A percentile compares a stretch with the other conserved stretches of the same genome.
These are phyloP conservation scores for Diachrysia chrysitis DNA, from an alignment of 2,888 invertebrate genomes.

Conservation along the genomic window DNA sequence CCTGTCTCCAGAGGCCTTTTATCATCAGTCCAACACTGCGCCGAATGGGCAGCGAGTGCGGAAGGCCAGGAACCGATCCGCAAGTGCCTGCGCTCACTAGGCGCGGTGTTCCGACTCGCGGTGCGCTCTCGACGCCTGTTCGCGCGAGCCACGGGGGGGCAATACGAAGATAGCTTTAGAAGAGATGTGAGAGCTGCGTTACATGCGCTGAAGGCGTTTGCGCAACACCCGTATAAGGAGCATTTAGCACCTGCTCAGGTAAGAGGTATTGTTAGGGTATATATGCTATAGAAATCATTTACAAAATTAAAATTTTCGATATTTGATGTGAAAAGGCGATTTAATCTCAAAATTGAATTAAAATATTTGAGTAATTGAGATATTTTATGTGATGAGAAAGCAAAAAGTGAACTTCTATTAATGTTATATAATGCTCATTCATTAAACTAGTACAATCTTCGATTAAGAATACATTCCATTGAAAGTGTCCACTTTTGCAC, in stretches of 20 bases:
- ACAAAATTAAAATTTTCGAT: no score
- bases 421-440: no score
- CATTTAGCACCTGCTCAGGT: conserved; percentile 94
- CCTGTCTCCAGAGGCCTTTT: conserved; percentile 92
- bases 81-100: conserved; percentile 96
- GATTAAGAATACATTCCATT: no score
- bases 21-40: conserved; percentile 96
- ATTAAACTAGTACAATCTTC: no score
- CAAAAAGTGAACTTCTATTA: no score
- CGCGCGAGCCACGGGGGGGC: conserved; percentile 95
- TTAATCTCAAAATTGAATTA: no score
- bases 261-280: not conserved
- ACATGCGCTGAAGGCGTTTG: conserved; percentile 93
- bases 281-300: no score
- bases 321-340: no score
- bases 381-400: no score
- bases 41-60: conserved; percentile 95
- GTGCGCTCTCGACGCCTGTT: conserved; percentile 96
- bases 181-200: conserved; percentile 95
- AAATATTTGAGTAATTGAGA: no score
- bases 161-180: conserved; percentile 96
- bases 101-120: conserved; percentile 97
- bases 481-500: no score
- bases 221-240: conserved; percentile 91
- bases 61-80: conserved; percentile 97